phyloP scores from a whole-genome alignment of 2,797 vertebrate species.

The Acanthopagrus latus region DNA sequence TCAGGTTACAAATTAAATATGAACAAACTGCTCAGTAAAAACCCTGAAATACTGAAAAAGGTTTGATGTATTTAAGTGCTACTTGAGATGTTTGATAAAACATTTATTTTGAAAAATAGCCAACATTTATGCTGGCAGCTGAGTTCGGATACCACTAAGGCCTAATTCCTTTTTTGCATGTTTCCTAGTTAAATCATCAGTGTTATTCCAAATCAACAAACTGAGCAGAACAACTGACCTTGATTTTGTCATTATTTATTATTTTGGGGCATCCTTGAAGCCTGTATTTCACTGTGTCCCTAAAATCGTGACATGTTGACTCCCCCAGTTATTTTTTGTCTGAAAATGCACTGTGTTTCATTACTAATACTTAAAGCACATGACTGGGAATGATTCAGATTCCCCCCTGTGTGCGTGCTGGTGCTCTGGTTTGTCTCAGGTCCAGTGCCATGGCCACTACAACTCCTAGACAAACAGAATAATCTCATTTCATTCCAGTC shows the following conservation, averaged over 20 bases:
- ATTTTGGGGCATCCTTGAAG: background rate
- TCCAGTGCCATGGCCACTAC: slow-evolving; percentile 39
- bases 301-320: background rate
- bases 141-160: background rate
- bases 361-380: slow-evolving; percentile 33
- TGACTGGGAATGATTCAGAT: slow-evolving; percentile 28
- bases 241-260: background rate
- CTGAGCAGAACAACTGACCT: background rate
- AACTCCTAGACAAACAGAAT: slow-evolving; percentile 65
- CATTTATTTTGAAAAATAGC: too few species aligned
- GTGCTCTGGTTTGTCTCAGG: slow-evolving; percentile 55
- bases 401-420: slow-evolving; percentile 25
- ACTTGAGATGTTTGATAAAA: too few species aligned
- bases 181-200: background rate
- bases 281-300: background rate
- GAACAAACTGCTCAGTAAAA: too few species aligned
- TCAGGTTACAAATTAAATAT: too few species aligned
- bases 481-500: slow-evolving; percentile 57
- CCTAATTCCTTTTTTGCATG: background rate
- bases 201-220: background rate
- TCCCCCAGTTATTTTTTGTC: background rate
- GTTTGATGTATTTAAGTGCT: too few species aligned
- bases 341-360: slow-evolving; percentile 13
- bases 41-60: too few species aligned
- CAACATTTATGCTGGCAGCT: too few species aligned